Conservation (phyloP, 2,113 vertebrate species). For the Aldabrachelys gigantea region DNA sequence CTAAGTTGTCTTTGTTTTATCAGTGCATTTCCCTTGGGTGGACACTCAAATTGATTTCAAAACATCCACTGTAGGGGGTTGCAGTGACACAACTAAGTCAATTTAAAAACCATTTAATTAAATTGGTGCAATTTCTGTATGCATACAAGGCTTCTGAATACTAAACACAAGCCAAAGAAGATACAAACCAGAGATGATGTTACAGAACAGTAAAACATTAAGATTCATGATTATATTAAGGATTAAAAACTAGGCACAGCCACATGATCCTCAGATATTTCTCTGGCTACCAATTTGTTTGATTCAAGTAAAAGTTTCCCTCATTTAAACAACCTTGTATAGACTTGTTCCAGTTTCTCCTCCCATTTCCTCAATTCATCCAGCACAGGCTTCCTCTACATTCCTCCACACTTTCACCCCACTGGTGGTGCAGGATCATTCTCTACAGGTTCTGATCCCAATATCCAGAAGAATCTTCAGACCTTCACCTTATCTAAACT, state of each 20-base stretch:
- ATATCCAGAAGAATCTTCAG: not conserved
- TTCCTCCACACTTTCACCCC: fast-evolving
- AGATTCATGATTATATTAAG: not conserved
- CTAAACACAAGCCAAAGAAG: not conserved
- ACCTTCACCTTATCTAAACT: not conserved
- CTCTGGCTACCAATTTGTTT: no score
- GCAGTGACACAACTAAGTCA: not conserved
- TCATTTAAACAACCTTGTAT: not conserved
- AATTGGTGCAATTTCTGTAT: not conserved
- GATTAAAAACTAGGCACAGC: not conserved
- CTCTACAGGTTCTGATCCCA: not conserved
- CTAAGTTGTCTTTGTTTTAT: not conserved
- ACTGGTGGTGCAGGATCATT: not conserved
- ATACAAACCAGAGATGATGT: not conserved
- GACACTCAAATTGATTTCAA: constrained; percentile 13
- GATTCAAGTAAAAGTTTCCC: not conserved
- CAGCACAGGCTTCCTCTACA: not conserved
- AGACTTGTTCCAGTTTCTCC: not conserved
- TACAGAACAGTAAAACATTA: not conserved
- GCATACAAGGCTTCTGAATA: not conserved
- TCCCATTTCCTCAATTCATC: not conserved
- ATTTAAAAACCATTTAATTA: not conserved
- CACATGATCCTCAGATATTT: not conserved
- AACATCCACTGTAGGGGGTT: not conserved
- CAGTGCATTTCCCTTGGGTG: not conserved